Percentiles rank a stretch among this genome's conserved stretches.
Conservation (phyloP, 92 coral and sea anemone species). For the Epizoanthus illoricatus region DNA sequence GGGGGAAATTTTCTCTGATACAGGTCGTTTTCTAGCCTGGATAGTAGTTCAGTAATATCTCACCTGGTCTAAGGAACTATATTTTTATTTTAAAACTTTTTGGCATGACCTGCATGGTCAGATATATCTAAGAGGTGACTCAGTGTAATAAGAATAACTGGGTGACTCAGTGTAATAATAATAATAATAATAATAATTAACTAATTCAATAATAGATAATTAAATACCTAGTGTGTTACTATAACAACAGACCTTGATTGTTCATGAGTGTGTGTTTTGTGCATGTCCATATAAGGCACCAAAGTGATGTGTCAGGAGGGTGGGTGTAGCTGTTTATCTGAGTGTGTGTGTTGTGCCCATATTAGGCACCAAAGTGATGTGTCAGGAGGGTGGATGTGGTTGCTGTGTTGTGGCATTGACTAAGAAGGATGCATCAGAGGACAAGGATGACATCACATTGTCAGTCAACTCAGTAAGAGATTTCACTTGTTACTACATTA, state of each 20-base stretch:
- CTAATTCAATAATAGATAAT: too few species aligned
- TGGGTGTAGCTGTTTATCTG: constrained; percentile 58
- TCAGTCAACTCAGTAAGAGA: constrained; percentile 78
- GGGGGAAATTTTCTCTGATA: background rate
- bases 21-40: too few species aligned
- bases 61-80: too few species aligned
- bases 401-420: constrained; percentile 76
- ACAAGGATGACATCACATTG: constrained; percentile 43
- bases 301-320: constrained; percentile 78
- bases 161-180: too few species aligned
- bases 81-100: too few species aligned
- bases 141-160: too few species aligned
- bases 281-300: constrained; percentile 45
- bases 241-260: constrained; percentile 36
- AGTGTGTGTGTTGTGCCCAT: background rate
- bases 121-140: background rate
- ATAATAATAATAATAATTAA: too few species aligned
- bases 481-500: background rate
- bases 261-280: background rate
- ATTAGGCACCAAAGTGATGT: constrained; percentile 78
- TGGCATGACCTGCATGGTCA: too few species aligned
- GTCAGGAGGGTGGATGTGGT: constrained; percentile 77
- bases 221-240: background rate
- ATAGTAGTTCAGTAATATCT: too few species aligned
- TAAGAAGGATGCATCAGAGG: constrained; percentile 46